phyloP scores from a whole-genome alignment of 2,888 invertebrate species.

The Sminthurides aquaticus region DNA sequence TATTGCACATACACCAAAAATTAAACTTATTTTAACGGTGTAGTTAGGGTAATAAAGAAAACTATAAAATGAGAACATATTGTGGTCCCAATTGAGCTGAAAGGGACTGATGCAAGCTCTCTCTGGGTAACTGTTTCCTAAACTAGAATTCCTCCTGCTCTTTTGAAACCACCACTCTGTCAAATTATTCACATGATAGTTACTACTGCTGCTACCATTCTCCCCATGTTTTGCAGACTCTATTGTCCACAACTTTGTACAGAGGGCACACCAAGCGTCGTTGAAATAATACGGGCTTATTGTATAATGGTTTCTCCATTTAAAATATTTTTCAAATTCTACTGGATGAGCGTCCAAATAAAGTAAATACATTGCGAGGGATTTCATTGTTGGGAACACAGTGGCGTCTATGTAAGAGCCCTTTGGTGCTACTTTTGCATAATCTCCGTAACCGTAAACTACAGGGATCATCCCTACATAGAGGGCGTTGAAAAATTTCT shows the following conservation, averaged over 20 bases:
- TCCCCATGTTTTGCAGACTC: constrained; percentile 3
- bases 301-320: constrained; percentile 28
- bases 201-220: neutral
- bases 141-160: constrained; percentile 24
- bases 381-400: constrained; percentile 43
- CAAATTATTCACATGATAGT: constrained; percentile 20
- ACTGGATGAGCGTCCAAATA: constrained; percentile 37
- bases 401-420: constrained; percentile 45
- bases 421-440: constrained; percentile 43
- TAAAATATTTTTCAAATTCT: constrained; percentile 35
- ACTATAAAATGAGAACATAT: constrained; percentile 19
- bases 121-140: neutral
- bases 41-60: constrained; percentile 24
- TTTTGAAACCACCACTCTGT: constrained; percentile 35
- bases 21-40: constrained; percentile 8
- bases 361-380: constrained; percentile 43
- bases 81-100: constrained; percentile 17
- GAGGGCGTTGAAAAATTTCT: constrained; percentile 42
- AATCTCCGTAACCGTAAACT: constrained; percentile 45
- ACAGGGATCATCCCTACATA: constrained; percentile 39
- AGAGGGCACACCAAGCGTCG: constrained; percentile 35
- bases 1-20: too few species aligned
- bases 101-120: constrained; percentile 10
- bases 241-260: constrained; percentile 31
- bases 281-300: constrained; percentile 29